Conservation (phyloP, 2,113 vertebrate species). For the Scytalopus superciliaris region DNA sequence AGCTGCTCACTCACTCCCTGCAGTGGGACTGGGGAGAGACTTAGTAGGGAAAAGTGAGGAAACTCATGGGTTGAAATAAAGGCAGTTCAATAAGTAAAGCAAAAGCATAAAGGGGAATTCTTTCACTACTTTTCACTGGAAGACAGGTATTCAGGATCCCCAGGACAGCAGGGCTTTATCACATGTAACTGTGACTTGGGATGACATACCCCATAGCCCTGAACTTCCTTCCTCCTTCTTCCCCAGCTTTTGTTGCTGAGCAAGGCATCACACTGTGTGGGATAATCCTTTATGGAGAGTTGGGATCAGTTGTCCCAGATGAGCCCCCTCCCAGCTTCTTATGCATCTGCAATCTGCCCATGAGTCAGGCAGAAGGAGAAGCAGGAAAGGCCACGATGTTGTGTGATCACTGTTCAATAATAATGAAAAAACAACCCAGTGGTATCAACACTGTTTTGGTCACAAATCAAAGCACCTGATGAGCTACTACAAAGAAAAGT, state of each 20-base stretch:
- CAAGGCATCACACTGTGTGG: neutral
- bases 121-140: rapidly evolving
- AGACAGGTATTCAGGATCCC: neutral
- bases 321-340: neutral
- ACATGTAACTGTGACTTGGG: rapidly evolving
- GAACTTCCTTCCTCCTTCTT: rapidly evolving
- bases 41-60: neutral
- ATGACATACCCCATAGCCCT: rapidly evolving
- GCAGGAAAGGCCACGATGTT: rapidly evolving
- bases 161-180: neutral
- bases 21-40: neutral
- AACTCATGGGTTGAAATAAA: neutral
- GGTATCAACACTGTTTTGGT: neutral
- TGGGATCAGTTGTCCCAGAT: neutral
- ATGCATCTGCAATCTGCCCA: rapidly evolving
- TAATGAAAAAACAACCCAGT: neutral
- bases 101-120: neutral
- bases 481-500: neutral
- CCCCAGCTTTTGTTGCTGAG: neutral
- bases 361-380: neutral
- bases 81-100: neutral
- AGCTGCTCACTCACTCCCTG: rapidly evolving
- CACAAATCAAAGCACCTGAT: neutral
- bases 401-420: neutral
- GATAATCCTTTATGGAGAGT: neutral